phyloP scores from a whole-genome alignment of 2,888 invertebrate species.

The Trachelus stipa region DNA sequence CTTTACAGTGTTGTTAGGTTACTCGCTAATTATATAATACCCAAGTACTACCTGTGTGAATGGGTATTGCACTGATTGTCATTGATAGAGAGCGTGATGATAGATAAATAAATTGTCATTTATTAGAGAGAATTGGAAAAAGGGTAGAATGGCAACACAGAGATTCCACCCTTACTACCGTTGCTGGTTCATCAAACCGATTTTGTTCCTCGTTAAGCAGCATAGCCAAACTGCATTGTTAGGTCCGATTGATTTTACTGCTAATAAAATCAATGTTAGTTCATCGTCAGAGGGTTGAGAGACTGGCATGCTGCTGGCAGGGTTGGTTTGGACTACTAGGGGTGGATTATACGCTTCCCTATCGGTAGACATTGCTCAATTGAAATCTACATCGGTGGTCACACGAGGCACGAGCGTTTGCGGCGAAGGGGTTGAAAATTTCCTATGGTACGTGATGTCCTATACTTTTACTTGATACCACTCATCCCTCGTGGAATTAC shows the following conservation, averaged over 20 bases:
- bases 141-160: neutral
- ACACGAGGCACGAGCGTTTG: slow-evolving; percentile 38
- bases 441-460: neutral
- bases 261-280: slow-evolving; percentile 54
- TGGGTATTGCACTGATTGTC: neutral
- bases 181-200: slow-evolving; percentile 18
- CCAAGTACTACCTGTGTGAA: neutral
- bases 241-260: slow-evolving; percentile 43
- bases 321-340: slow-evolving; percentile 12
- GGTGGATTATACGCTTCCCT: slow-evolving; percentile 51
- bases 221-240: slow-evolving; percentile 27
- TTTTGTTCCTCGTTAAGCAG: slow-evolving; percentile 36
- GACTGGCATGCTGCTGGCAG: neutral
- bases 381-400: slow-evolving; percentile 55
- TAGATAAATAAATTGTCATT: neutral
- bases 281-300: slow-evolving; percentile 27
- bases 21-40: neutral
- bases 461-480: neutral
- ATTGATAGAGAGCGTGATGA: no score
- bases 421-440: slow-evolving; percentile 2
- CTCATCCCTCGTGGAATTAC: neutral
- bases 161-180: neutral
- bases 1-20: neutral
- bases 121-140: neutral
- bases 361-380: slow-evolving; percentile 50